Evolutionary conservation across 2,113 vertebrate genomes (phyloP).

Genomic region (Caracal caracal): DNA sequence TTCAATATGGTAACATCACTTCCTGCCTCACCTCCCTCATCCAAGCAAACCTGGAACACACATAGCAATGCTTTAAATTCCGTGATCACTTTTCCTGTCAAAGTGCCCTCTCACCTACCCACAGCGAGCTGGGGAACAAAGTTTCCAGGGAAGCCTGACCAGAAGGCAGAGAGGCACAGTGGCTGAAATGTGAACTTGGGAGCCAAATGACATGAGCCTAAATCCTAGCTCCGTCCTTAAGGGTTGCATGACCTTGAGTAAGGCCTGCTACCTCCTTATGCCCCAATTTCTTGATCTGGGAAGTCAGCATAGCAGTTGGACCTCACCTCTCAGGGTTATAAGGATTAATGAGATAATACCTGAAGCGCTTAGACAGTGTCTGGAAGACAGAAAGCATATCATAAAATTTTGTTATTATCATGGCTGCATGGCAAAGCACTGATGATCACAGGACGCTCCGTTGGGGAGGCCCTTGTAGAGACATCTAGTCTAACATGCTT

Average conservation of each 20-base stretch:
- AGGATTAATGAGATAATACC: slow-evolving; percentile 15
- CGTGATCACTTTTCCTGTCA: neutral
- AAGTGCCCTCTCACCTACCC: slow-evolving; percentile 12
- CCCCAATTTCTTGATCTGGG: neutral
- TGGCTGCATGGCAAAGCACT: neutral
- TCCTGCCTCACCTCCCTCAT: neutral
- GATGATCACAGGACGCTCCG: neutral
- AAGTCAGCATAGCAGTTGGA: neutral
- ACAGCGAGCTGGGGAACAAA: neutral
- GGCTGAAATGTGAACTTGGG: neutral
- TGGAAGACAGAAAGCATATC: neutral
- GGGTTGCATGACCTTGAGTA: neutral
- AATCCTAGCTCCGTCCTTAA: neutral
- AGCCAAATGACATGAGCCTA: neutral
- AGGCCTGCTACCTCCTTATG: neutral
- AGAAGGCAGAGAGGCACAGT: neutral
- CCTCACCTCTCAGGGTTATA: neutral
- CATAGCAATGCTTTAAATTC: slow-evolving; percentile 15
- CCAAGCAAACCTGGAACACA: slow-evolving; percentile 19
- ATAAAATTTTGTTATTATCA: neutral
- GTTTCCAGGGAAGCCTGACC: neutral
- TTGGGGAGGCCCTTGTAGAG: neutral
- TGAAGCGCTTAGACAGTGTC: neutral
- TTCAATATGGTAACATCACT: neutral
- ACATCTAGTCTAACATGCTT: neutral